Base-by-base conservation (phyloP, 2,797 vertebrate genomes). In the Sebastes vulpes region DNA sequence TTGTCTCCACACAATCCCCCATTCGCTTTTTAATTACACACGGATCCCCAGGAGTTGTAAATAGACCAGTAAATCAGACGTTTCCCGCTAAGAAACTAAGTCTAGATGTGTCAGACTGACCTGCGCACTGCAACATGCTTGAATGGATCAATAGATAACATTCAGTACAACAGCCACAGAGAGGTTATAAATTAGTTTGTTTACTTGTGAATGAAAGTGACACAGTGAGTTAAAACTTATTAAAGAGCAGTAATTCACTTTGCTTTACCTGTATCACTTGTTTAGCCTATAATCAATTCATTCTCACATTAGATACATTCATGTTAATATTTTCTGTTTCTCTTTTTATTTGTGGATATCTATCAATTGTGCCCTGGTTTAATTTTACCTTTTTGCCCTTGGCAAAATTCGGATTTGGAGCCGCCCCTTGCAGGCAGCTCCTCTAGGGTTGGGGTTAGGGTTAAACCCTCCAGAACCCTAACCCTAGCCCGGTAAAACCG, bases 11-110 rank as follows among this genome's bases (percentile, higher is more conserved):
- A 91, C 93, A 91, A 91, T 80, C 82, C 72, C 75, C 89, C 72
- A 73, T 91, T 91, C 84, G 67, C 82, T 71, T 88, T 88, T 92
- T 90, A 92, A 94, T 94, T 81, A 92, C 84, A 11, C 84, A 35
- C 72, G 28, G 72, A 83, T 82, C 84, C 73, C 38, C 73, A n/a
- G 50, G 50, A 75, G 74, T 70, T 75, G 75, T 80, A 83, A 89
- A 83, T 64, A 66, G 73, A 14, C 14, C 42, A 12, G 32, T 79
- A 64, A 83, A 82, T 83, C 59, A 71, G 6, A 23, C 4, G 10
- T 72, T 86, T 85, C 72, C 72, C 56, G 25, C 74, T 9, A 9
- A 9, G 58, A 86, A 56, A 81, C 82, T 58, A 67, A 73, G 75
- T 83, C 1, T 28, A 6, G 12, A 38, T 1, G 29, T 57, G 53